Evolutionary conservation across 1,140 invertebrate genomes (phyloP).

Genomic region (Drosophila lacertosa): DNA sequence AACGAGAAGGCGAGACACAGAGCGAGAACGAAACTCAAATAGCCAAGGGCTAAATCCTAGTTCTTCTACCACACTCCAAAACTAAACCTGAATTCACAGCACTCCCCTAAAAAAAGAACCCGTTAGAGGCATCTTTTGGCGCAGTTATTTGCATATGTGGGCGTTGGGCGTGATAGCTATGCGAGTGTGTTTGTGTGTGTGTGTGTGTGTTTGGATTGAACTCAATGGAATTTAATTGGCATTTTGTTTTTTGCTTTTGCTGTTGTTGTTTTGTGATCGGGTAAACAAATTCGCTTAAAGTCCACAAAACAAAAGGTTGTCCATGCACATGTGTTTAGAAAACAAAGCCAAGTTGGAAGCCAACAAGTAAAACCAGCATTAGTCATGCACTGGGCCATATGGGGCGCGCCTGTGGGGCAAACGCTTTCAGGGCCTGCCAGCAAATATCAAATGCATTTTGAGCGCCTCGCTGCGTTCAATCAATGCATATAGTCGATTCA

Average conservation of each 20-base stretch:
- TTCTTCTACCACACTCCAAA: not conserved
- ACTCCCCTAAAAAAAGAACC: not conserved
- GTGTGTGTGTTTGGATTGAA: constrained; percentile 36
- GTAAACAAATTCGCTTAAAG: constrained; percentile 75
- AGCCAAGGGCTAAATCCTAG: constrained; percentile 62
- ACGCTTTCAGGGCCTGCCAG: not conserved
- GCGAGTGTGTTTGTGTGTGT: constrained; percentile 9
- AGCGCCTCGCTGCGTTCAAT: constrained; percentile 41
- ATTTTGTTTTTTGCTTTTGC: constrained; percentile 34
- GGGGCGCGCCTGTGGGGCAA: not conserved
- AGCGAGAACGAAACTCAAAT: constrained; percentile 49
- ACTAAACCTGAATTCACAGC: constrained; percentile 9
- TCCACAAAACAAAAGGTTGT: constrained; percentile 63
- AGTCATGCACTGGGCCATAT: constrained; percentile 30
- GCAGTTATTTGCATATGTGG: constrained; percentile 72
- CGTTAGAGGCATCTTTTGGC: constrained; percentile 40
- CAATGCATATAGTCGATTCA: constrained; percentile 11
- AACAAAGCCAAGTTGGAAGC: constrained; percentile 23
- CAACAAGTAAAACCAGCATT: constrained; percentile 53
- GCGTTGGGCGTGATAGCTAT: constrained; percentile 38
- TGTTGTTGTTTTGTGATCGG: constrained; percentile 55
- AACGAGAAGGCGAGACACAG: not conserved
- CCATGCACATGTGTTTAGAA: constrained; percentile 28
- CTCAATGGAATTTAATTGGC: constrained; percentile 75
- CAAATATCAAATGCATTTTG: constrained; percentile 53